These are phyloP conservation scores for Indicator indicator DNA, from an alignment of 2,113 vertebrate genomes.

Conservation along the genomic window DNA sequence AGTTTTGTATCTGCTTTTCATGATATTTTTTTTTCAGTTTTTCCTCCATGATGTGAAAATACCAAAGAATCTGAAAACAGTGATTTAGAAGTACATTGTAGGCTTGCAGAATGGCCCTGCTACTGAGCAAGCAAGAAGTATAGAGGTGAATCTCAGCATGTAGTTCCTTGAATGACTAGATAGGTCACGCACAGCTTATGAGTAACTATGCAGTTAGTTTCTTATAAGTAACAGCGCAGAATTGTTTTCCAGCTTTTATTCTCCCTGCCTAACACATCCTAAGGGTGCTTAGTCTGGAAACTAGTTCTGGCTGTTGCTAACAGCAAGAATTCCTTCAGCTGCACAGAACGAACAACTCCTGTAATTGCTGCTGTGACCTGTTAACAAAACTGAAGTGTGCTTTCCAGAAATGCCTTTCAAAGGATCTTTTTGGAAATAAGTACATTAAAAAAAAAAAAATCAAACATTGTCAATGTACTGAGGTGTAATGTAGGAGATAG, in stretches of 20 bases:
- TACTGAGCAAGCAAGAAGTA: background rate
- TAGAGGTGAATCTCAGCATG: background rate
- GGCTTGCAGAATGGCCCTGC: background rate
- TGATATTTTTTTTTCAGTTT: no score
- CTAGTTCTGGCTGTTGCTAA: background rate
- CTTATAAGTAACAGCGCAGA: background rate
- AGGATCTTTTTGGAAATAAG: background rate
- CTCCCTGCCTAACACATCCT: background rate
- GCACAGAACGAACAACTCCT: background rate
- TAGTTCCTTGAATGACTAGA: background rate
- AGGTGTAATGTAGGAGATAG: background rate
- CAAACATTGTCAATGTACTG: background rate
- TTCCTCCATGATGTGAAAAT: background rate
- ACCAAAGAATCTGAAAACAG: background rate
- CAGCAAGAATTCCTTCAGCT: background rate
- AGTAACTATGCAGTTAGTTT: background rate
- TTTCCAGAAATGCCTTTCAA: background rate
- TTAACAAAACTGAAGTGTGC: background rate
- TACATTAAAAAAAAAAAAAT: background rate
- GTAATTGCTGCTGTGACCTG: background rate
- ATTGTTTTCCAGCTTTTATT: background rate
- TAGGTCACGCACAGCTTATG: background rate
- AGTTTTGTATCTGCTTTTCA: background rate
- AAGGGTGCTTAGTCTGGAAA: background rate
- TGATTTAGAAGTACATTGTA: background rate